Conservation (phyloP, 2,888 invertebrate genomes). For the Netelia melanura region DNA sequence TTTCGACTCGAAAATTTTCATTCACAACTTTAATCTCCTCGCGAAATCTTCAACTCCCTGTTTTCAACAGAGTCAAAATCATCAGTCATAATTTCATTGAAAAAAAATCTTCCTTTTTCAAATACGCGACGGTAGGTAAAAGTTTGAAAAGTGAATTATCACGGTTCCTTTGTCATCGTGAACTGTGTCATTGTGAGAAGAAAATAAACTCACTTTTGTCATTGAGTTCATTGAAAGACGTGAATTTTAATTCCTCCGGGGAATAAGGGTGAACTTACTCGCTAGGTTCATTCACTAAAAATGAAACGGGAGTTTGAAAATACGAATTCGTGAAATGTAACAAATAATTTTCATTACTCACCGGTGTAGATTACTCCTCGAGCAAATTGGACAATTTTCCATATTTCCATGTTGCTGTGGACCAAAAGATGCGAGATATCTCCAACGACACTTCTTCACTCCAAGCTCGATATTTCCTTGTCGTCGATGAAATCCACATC, state of each 20-base stretch:
- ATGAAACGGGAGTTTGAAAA: not conserved
- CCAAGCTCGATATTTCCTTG: too few relatives aligned
- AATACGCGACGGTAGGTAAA: not conserved
- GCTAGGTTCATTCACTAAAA: not conserved
- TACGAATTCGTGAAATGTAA: too few relatives aligned
- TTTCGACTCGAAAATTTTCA: slow-evolving; percentile 5
- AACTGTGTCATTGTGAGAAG: slow-evolving; percentile 21
- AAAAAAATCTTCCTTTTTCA: slow-evolving; percentile 13
- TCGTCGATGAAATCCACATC: not conserved
- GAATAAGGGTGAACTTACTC: slow-evolving; percentile 5
- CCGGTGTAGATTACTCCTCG: too few relatives aligned
- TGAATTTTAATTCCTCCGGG: slow-evolving; percentile 17
- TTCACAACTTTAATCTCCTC: slow-evolving; percentile 14
- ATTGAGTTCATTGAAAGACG: not conserved
- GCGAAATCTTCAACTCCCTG: slow-evolving; percentile 29
- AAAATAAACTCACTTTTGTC: not conserved
- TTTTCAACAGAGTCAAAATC: not conserved
- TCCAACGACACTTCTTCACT: too few relatives aligned
- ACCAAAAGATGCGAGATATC: too few relatives aligned
- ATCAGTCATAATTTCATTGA: slow-evolving; percentile 58
- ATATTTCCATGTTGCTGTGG: too few relatives aligned
- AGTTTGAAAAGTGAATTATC: slow-evolving; percentile 22
- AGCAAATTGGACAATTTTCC: too few relatives aligned
- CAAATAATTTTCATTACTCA: too few relatives aligned
- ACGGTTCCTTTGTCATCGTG: slow-evolving; percentile 4